Conservation (phyloP, 2,113 vertebrate species). For the Tragelaphus imberbis region DNA sequence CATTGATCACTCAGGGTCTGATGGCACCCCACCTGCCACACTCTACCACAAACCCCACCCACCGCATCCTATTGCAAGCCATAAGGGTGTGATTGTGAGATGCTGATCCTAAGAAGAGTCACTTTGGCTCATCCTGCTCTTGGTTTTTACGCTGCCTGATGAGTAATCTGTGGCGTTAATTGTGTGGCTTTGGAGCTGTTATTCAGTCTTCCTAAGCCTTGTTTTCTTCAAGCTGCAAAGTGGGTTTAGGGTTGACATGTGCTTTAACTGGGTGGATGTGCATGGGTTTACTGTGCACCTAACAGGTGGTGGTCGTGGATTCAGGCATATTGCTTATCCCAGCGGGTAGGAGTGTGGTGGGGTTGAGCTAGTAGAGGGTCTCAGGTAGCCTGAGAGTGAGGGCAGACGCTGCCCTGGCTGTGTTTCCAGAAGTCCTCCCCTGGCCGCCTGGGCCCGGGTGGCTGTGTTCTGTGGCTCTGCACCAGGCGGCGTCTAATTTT, state of each 20-base stretch:
- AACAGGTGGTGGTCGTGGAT: fast-evolving
- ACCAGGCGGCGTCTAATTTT: not conserved
- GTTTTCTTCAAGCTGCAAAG: not conserved
- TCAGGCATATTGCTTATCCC: not conserved
- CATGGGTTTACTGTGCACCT: fast-evolving
- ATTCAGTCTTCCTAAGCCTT: not conserved
- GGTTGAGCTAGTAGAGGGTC: not conserved
- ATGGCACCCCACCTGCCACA: too few species aligned
- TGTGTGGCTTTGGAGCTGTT: too few species aligned
- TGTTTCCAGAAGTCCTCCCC: not conserved
- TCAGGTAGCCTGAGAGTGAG: not conserved
- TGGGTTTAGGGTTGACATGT: not conserved
- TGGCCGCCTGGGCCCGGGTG: not conserved
- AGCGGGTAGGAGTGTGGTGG: too few species aligned
- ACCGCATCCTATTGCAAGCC: not conserved
- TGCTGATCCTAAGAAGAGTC: not conserved
- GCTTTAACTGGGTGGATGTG: not conserved
- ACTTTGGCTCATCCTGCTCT: not conserved
- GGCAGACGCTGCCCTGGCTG: fast-evolving
- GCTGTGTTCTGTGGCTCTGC: fast-evolving
- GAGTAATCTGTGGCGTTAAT: not conserved
- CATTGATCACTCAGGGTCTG: not conserved
- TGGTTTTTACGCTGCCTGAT: not conserved
- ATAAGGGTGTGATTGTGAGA: not conserved
- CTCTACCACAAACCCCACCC: not conserved